Conservation (phyloP, 2,113 vertebrate genomes). For the Galeopterus variegatus region DNA sequence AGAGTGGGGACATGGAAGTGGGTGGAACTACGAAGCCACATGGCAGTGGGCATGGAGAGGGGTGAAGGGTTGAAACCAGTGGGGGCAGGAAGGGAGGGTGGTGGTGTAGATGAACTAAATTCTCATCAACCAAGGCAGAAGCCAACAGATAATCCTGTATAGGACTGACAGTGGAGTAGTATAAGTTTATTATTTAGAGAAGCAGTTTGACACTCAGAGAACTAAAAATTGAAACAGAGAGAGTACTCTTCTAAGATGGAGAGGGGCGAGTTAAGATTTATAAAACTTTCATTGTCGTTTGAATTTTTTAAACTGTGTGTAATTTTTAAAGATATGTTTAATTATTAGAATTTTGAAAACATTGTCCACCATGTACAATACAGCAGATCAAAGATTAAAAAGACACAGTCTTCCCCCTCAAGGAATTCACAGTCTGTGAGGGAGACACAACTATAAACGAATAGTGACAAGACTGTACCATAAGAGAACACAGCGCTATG, state of each 20-base stretch:
- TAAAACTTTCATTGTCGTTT: background rate
- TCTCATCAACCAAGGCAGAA: background rate
- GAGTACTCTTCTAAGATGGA: background rate
- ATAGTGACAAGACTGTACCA: accelerated
- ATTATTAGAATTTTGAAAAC: background rate
- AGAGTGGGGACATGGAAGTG: background rate
- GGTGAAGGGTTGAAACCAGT: background rate
- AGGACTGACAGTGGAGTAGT: too few relatives aligned
- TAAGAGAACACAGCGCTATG: background rate
- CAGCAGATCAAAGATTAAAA: background rate
- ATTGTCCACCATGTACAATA: background rate
- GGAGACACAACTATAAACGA: background rate
- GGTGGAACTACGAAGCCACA: background rate
- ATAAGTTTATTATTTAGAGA: background rate
- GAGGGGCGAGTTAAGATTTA: background rate
- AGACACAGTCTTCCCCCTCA: background rate
- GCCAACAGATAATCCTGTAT: too few relatives aligned
- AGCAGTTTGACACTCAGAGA: background rate
- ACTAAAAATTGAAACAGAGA: background rate
- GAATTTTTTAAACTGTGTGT: background rate
- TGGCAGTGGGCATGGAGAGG: background rate
- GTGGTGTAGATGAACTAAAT: background rate
- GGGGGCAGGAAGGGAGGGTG: background rate
- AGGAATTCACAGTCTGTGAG: background rate
- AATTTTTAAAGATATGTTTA: background rate